phyloP scores from a whole-genome alignment of 2,888 invertebrate species.

The Oxytorus armatus region DNA sequence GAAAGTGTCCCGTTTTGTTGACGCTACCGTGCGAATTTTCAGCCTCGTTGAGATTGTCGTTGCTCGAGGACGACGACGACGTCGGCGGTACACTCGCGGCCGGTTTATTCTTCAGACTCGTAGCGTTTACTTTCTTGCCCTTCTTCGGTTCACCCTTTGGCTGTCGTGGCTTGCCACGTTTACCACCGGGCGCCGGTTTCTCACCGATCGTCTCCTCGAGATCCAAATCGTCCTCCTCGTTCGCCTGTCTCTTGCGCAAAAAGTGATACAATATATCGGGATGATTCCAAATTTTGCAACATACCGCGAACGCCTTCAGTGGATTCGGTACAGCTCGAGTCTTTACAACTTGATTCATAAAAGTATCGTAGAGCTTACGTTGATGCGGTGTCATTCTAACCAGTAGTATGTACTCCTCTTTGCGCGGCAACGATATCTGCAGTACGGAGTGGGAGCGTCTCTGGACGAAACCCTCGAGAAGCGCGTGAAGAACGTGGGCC shows the following conservation, averaged over 20 bases:
- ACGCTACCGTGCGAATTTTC: constrained; percentile 71
- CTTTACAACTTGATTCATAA: constrained; percentile 96
- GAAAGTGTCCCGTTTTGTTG: constrained; percentile 73
- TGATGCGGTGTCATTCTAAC: constrained; percentile 95
- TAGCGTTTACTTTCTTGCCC: constrained; percentile 76
- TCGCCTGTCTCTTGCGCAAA: constrained; percentile 92
- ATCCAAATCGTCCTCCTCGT: constrained; percentile 92
- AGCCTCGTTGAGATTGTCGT: constrained; percentile 66
- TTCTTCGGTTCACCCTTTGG: constrained; percentile 83
- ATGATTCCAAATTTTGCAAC: constrained; percentile 99
- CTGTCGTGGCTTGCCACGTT: constrained; percentile 82
- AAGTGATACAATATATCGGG: constrained; percentile 96
- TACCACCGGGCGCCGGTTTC: constrained; percentile 80
- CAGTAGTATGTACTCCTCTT: constrained; percentile 97
- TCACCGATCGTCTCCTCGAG: constrained; percentile 91
- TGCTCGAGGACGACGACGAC: constrained; percentile 77
- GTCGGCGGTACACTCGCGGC: constrained; percentile 86
- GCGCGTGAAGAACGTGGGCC: constrained; percentile 97
- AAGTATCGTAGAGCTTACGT: constrained; percentile 94
- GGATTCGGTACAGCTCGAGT: constrained; percentile 96
- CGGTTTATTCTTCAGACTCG: constrained; percentile 85
- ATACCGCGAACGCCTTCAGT: constrained; percentile 98
- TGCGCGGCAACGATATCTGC: constrained; percentile 96
- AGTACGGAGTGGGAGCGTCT: constrained; percentile 97
- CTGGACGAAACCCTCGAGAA: constrained; percentile 98